phyloP scores from a whole-genome alignment of 2,888 invertebrate species.

The Miltochrista miniata region DNA sequence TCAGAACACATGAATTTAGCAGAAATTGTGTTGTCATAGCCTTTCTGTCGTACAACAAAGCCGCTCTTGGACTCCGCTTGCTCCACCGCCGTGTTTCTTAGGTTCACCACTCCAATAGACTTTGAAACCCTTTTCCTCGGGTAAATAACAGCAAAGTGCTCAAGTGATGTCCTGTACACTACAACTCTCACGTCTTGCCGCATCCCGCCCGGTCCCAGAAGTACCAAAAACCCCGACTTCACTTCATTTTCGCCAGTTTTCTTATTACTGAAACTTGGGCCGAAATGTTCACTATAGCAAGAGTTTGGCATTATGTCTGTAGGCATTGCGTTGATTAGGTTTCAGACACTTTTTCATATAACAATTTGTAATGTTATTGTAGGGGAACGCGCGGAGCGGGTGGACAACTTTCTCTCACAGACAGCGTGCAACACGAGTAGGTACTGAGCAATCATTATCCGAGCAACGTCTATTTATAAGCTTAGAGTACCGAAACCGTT shows the following conservation, averaged over 20 bases:
- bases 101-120: conserved; percentile 84
- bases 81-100: conserved; percentile 84
- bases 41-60: conserved; percentile 84
- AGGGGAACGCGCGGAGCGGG: conserved; percentile 26
- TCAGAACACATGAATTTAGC: conserved; percentile 84
- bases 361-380: conserved; percentile 48
- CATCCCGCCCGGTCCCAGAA: conserved; percentile 82
- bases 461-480: conserved; percentile 56
- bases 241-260: conserved; percentile 80
- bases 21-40: conserved; percentile 85
- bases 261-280: conserved; percentile 54
- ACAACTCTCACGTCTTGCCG: conserved; percentile 85
- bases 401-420: conserved; percentile 30
- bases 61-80: conserved; percentile 74
- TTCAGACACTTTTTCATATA: conserved; percentile 43
- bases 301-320: conserved; percentile 62
- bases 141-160: conserved; percentile 86
- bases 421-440: conserved; percentile 33
- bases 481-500: conserved; percentile 45
- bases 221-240: conserved; percentile 85
- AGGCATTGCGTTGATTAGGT: conserved; percentile 66
- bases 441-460: conserved; percentile 57
- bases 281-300: conserved; percentile 62
- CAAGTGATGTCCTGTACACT: conserved; percentile 85
- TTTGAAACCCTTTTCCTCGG: conserved; percentile 86